Evolutionary conservation across 2,113 vertebrate genomes (phyloP), one percentile per base, ranked within the genome.

Genomic region (Podiceps cristatus): DNA sequence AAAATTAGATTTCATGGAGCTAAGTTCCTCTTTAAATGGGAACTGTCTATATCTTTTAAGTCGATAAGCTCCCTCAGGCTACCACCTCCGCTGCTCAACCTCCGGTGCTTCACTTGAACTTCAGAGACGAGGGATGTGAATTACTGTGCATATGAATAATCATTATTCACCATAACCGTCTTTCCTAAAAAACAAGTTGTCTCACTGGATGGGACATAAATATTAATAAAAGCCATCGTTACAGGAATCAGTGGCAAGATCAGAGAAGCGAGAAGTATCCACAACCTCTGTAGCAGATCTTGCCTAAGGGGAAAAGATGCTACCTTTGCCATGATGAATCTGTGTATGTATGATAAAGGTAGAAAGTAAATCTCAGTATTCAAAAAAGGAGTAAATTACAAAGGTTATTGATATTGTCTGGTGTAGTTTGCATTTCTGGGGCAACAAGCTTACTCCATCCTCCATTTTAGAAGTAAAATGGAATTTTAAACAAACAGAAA

Each of bases 151-250:
- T 17, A 88, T 88, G 82, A 93, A 84, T 96, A 96, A 96, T 96
- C 87, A 96, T 97, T 97, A 96, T 96, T 98, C 90, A 91, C 74
- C 69, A 44, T 45, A 94, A 72, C 45, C 5, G 9, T 90, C 80
- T 77, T 92, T 68, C 40, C n/a, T 80, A 52, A 80, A 93, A 95
- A 96, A 82, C 44, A 97, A 97, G 78, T 69, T 92, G 67, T 96
- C 94, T 98, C 94, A 83, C 76, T 96, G 89, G 88, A 94, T 74
- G 71, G 58, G 49, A 68, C 64, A 98, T 97, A 98, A 98, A 98
- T 98, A 98, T 97, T 98, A 97, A 98, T 95, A 91, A 92, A 96
- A 96, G 35, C 11, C 94, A 88, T 96, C 82, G 7, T 87, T 97
- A 35, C 62, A 96, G 81, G 74, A 96, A 93, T 92, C 82, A 91